Conservation (phyloP, 1,140 invertebrate genomes). For the Neodiprion lecontei region DNA sequence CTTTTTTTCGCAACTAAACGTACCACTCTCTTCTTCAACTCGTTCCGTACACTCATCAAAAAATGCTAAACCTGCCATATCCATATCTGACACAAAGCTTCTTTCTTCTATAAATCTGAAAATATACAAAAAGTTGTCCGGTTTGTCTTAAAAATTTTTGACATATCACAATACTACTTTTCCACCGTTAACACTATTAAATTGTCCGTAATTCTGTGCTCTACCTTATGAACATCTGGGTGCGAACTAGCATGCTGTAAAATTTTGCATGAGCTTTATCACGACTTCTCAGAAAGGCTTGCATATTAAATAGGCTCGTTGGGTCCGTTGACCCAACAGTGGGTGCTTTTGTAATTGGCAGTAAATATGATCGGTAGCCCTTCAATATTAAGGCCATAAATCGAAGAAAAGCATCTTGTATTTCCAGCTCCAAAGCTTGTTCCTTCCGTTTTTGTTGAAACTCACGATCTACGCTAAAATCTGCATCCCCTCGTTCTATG, state of each 20-base stretch:
- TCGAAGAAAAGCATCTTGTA: conserved; percentile 95
- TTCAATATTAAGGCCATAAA: conserved; percentile 95
- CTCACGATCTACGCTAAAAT: conserved; percentile 71
- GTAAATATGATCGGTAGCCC: conserved; percentile 88
- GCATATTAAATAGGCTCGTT: conserved; percentile 92
- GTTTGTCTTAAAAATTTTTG: background rate
- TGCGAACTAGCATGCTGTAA: conserved; percentile 87
- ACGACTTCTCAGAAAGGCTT: conserved; percentile 74
- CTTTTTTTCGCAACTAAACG: conserved; percentile 6
- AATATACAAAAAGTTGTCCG: conserved; percentile 10
- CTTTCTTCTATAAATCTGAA: conserved; percentile 96
- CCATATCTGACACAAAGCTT: conserved; percentile 97
- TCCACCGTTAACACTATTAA: background rate
- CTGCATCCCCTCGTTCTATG: conserved; percentile 44
- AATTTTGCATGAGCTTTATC: conserved; percentile 91
- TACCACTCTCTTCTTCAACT: conserved; percentile 69
- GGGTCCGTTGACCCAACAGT: conserved; percentile 94
- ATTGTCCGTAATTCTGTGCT: conserved; percentile 3
- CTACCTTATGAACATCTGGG: conserved; percentile 91
- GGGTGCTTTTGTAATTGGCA: conserved; percentile 95
- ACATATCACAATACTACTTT: background rate
- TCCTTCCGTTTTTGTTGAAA: conserved; percentile 77
- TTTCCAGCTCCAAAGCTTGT: conserved; percentile 87
- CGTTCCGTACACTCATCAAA: conserved; percentile 97
- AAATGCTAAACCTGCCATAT: conserved; percentile 86